phyloP scores from a whole-genome alignment of 2,113 vertebrate species.

The Abramis brama region DNA sequence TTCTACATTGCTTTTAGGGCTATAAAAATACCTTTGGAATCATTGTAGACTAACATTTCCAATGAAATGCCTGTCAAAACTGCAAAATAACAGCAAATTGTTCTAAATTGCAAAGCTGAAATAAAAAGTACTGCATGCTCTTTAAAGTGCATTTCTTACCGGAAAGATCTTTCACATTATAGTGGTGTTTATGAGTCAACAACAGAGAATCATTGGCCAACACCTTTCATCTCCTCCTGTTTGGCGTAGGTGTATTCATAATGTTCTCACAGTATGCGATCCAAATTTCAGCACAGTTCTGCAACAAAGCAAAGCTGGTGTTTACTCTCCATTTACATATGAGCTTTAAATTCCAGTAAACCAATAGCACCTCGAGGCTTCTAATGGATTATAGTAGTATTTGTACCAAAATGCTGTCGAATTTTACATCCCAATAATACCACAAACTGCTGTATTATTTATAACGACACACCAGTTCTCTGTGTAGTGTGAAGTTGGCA shows the following conservation, averaged over 20 bases:
- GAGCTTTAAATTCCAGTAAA: constrained; percentile 19
- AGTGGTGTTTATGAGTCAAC: constrained; percentile 18
- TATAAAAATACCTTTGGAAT: background rate
- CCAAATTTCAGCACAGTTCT: constrained; percentile 10
- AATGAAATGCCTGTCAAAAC: background rate
- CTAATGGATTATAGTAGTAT: background rate
- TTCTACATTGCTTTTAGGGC: constrained; percentile 1
- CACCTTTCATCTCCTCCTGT: constrained; percentile 10
- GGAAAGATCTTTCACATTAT: constrained; percentile 7
- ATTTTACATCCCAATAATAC: constrained; percentile 1
- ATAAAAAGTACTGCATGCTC: constrained; percentile 12
- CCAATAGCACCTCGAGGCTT: background rate
- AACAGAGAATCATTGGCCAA: constrained; percentile 1
- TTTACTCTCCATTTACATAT: constrained; percentile 14
- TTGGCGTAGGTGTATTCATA: constrained; percentile 36
- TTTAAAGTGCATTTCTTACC: background rate
- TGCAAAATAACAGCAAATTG: background rate
- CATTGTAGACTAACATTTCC: constrained; percentile 1
- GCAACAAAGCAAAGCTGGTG: constrained; percentile 14
- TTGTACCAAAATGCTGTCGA: background rate
- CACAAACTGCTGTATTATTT: constrained; percentile 15
- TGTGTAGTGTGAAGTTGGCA: background rate
- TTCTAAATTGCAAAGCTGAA: background rate
- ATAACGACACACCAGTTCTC: background rate
- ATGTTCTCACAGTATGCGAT: constrained; percentile 14